Percentiles rank a stretch among this genome's conserved stretches.
Conservation (phyloP, 2,888 invertebrate genomes). For the Polia nebulosa region DNA sequence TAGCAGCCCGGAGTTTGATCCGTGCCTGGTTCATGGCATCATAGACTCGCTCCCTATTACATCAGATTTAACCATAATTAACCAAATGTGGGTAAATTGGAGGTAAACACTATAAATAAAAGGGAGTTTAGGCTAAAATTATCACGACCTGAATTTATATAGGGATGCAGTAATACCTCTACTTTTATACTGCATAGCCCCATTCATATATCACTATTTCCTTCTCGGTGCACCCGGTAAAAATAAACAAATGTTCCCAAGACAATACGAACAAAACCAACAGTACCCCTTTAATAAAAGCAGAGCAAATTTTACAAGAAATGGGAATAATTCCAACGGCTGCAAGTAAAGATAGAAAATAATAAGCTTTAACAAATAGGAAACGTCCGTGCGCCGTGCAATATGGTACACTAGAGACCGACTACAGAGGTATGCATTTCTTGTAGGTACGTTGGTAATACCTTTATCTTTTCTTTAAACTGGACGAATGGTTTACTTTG, state of each 20-base stretch:
- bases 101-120: too few species aligned
- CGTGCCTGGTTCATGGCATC: too few species aligned
- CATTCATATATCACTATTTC: slow-evolving; percentile 7
- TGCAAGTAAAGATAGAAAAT: slow-evolving; percentile 66
- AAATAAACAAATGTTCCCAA: slow-evolving; percentile 30
- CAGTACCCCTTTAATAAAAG: slow-evolving; percentile 27
- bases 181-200: neutral
- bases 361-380: slow-evolving; percentile 74
- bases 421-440: slow-evolving; percentile 44
- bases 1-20: too few species aligned
- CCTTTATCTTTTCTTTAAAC: slow-evolving; percentile 45
- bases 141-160: too few species aligned
- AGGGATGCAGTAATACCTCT: neutral
- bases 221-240: slow-evolving; percentile 5
- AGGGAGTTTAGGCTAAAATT: too few species aligned
- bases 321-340: slow-evolving; percentile 55
- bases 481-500: slow-evolving; percentile 18
- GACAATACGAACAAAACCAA: slow-evolving; percentile 39
- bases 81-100: too few species aligned
- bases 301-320: slow-evolving; percentile 53
- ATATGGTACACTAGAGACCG: slow-evolving; percentile 63
- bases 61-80: too few species aligned
- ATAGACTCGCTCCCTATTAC: too few species aligned
- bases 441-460: slow-evolving; percentile 43
- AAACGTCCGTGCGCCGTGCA: slow-evolving; percentile 57